Base-by-base conservation (phyloP, 2,888 invertebrate genomes). In the Philereme transversata region DNA sequence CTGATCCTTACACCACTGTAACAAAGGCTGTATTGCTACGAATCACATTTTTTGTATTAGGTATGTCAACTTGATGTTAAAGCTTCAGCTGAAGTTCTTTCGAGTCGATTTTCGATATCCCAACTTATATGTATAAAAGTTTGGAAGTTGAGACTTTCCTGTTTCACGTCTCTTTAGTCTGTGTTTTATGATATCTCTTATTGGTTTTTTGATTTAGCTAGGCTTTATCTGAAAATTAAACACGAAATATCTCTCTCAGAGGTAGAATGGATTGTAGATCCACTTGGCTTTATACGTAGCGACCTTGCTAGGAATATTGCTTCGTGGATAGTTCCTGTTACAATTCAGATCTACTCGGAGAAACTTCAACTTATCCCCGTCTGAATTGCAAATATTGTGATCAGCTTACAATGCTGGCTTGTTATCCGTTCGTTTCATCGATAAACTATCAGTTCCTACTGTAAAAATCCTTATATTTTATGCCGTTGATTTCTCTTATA, bases 91-190 rank as follows among this genome's bases (percentile, higher is more conserved):
- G 48, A 41, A 54, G 55, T 62, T 57, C 59, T 60, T 55, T 62
- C 36, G 45, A 57, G 49, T 60, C 55, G 54, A 52, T 62, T 51
- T 54, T 62, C 57, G 58, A 55, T 65, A 62, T 54, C 60, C 54
- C 38, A 54, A 57, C 59, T 56, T 57, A 45, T 60, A 54, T 54
- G 41, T 51, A 51, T 22, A 38, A 8, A 40, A 62, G 57, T 65
- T 59, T 45, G 40, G 33, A 49, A 55, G 48, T 55, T 34, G 55
- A 34, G 57, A 54, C 51, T 58, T 58, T 38, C 38, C 43, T n/a
- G 38, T 51, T 46, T 41, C 56, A 33, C 5, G 57, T 36, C 33
- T 46, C 36, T 38, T 35, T 46, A 3, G 45, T 11, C 9, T 34
- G 40, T 50, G 45, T 61, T 40, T 55, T 55, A 58, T 58, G 36